A percentile compares a stretch with the other conserved stretches of the same genome.
These are phyloP conservation scores for Cossypha polioptera DNA, from an alignment of 2,797 vertebrate species.

Conservation along the genomic window DNA sequence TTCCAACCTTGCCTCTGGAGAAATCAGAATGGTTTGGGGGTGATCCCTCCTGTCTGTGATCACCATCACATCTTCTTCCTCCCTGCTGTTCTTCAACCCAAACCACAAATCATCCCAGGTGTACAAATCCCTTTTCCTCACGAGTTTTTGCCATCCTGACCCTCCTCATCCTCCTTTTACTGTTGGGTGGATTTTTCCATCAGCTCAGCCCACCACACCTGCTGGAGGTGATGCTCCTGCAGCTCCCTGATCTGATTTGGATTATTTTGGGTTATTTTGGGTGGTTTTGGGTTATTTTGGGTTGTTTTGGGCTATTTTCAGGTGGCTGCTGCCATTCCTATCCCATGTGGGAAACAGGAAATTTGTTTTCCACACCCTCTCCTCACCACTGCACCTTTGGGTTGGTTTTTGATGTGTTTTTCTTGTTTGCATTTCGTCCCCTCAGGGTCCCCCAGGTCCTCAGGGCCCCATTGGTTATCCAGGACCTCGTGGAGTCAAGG, in stretches of 20 bases:
- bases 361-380: background rate
- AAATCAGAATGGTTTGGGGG: fast-evolving
- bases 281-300: background rate
- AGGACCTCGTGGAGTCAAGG: constrained; percentile 94
- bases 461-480: constrained; percentile 98
- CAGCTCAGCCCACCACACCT: background rate
- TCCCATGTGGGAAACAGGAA: background rate
- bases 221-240: background rate
- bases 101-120: fast-evolving
- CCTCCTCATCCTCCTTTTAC: background rate
- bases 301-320: background rate
- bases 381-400: background rate
- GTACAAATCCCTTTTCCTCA: background rate
- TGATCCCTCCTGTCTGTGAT: background rate
- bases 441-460: constrained; percentile 90
- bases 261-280: background rate
- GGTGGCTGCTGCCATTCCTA: background rate
- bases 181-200: fast-evolving
- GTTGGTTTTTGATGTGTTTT: background rate
- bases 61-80: background rate
- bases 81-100: background rate
- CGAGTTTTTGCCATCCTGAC: background rate
- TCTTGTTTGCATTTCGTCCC: background rate
- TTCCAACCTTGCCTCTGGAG: background rate
- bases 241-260: background rate